Evolutionary conservation across 2,888 invertebrate genomes (phyloP), one percentile per base, ranked within the genome.

Genomic region (Drosophila eohydei): DNA sequence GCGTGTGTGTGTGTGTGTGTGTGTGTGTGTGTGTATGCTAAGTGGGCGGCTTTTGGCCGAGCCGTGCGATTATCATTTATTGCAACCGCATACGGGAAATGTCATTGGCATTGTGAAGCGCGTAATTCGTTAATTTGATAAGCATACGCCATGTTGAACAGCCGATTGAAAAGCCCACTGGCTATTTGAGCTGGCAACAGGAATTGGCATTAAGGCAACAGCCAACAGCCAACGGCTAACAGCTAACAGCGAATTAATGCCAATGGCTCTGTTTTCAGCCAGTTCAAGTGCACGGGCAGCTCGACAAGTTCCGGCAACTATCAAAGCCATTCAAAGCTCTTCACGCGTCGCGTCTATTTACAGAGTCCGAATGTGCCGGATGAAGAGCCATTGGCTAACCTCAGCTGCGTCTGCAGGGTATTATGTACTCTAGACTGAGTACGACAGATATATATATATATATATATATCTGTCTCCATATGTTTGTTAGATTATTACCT

Each of bases 51-150:
- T 63, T 51, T 69, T 64, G 71, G 50, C 9, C 52, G 44, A 48
- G 64, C 61, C 52, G 61, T 65, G 68, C 81, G 83, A 84, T 84
- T 84, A 84, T 84, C 86, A 84, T 84, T 84, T 84, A 84, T 86
- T 83, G 88, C 87, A 79, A 83, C 85, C 82, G 81, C 85, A 87
- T 81, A 77, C 71, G 80, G 78, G 63, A 74, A 80, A 83, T 74
- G 74, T 77, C 74, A 74, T 63, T 56, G 64, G 76, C 83, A 80
- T 78, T 83, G 74, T 72, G 71, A 79, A 63, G 80, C 75, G 80
- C 76, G 77, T 85, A 85, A 85, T 86, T 83, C 83, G 85, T 80
- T 87, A 87, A 86, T 86, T 87, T 87, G 83, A 86, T 86, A 86
- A 86, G 83, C 82, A 84, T 81, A 80, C 80, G 85, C 83, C 83